Percentiles rank a stretch among this genome's conserved stretches.
These are phyloP conservation scores for Mus minutoides DNA, from an alignment of 2,797 vertebrate genomes.

Conservation along the genomic window DNA sequence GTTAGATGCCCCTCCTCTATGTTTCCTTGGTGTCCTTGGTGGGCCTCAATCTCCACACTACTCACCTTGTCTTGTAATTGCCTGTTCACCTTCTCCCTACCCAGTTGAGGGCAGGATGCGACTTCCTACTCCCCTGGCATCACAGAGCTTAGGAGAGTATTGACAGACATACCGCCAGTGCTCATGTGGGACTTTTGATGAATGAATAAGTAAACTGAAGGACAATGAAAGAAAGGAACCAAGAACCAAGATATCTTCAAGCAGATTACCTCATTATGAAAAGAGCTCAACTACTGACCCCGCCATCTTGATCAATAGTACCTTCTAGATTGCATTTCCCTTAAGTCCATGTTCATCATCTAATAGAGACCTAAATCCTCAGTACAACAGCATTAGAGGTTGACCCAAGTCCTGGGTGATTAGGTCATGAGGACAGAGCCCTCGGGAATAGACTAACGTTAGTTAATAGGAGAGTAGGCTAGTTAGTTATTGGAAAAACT, in stretches of 20 bases:
- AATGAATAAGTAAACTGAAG: slow-evolving; percentile 27
- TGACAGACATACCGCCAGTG: neutral
- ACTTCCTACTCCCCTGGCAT: slow-evolving; percentile 21
- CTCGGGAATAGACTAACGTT: neutral
- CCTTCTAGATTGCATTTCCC: neutral
- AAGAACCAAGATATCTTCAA: neutral
- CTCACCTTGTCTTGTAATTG: slow-evolving; percentile 23
- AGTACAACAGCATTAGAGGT: neutral
- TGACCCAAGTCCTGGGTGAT: neutral
- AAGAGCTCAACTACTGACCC: neutral
- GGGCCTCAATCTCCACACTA: neutral
- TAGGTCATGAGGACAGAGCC: neutral
- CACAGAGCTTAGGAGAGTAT: slow-evolving; percentile 19
- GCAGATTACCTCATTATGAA: slow-evolving; percentile 3
- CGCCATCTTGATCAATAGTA: neutral
- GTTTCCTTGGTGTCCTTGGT: slow-evolving; percentile 36
- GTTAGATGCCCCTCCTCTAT: slow-evolving; percentile 23
- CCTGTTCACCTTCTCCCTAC: slow-evolving; percentile 33
- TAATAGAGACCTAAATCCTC: neutral
- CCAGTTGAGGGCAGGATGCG: neutral
- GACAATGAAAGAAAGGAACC: slow-evolving; percentile 41
- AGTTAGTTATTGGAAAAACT: neutral
- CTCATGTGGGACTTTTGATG: slow-evolving; percentile 2
- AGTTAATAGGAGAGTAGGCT: neutral
- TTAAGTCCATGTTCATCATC: neutral